Evolutionary conservation across 2,797 vertebrate genomes (phyloP).

Genomic region (Tapirus indicus): DNA sequence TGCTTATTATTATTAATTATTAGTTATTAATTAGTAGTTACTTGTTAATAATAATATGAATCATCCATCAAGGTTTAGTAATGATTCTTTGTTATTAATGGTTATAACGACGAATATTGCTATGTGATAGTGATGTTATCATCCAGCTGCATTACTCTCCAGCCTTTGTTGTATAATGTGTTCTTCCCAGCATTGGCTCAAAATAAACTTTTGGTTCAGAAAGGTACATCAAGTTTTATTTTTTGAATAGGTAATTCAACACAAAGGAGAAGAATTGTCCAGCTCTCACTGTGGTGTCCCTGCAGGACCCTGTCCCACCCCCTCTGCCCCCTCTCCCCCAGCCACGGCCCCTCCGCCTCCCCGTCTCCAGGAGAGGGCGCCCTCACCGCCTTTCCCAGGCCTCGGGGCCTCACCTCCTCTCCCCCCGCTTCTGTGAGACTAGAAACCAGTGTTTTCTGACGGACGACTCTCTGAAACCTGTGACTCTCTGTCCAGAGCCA

Average conservation of each 20-base stretch:
- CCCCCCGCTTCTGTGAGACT: not conserved
- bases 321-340: fast-evolving
- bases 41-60: not conserved
- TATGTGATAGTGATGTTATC: not conserved
- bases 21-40: not conserved
- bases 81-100: not conserved
- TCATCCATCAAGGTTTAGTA: not conserved
- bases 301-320: not conserved
- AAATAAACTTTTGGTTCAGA: not conserved
- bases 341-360: fast-evolving
- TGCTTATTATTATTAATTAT: not conserved
- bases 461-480: not conserved
- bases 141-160: not conserved
- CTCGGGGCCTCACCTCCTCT: not conserved
- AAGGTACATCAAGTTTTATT: not conserved
- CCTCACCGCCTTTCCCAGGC: not conserved
- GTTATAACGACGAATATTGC: fast-evolving
- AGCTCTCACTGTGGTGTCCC: not conserved
- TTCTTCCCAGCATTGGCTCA: not conserved
- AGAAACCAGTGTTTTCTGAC: not conserved
- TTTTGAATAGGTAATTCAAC: not conserved
- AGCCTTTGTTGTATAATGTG: not conserved
- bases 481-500: not conserved
- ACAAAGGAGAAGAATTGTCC: not conserved
- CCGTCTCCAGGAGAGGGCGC: no score